Base-by-base conservation (phyloP, 2,888 invertebrate genomes). In the Heteromurus nitidus region DNA sequence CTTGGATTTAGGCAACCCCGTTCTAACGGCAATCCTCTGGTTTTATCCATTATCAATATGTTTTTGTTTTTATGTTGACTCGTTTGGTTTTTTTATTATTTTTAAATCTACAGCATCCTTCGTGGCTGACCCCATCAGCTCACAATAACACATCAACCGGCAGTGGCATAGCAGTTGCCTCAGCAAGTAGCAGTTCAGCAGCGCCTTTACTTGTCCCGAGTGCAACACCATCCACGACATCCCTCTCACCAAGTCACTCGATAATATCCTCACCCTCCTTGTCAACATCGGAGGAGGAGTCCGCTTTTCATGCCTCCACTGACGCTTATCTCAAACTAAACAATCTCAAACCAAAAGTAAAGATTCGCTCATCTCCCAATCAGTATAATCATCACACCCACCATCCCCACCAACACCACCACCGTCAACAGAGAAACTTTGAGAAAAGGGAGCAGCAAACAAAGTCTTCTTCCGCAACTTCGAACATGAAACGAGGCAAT, bases 261-360 rank as follows among this genome's bases (percentile, higher is more conserved):
- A 18, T 36, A 65, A 65, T 72, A 22, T 80, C 80, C 18, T 60
- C 73, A 31, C 30, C 72, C 28, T 79, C 65, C 20, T 69, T 67
- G 20, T 53, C 80, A 16, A 50, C 80, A 1, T 80, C 80, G 2
- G 72, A 72, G 26, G 80, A 80, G 28, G 80, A 80, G 18, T 64
- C 72, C 30, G 67, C 72, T 58, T 79, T 79, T 26, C 50, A 30
- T 18, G 26, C 67, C 42, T 26, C 75, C 1, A n/a, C 79, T n/a
- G 80, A 80, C 36, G 80, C 80, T n/a, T 80, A 80, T 47, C 80
- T 80, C 28, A 80, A 80, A 58, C 72, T 80, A 3, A 80, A 72
- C 30, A 80, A 80, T 67, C 30, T 80, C 31, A 72, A 80, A 24
- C 65, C 70, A 20, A 80, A 80, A 44, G n/a, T 28, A 24, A 80